Evolutionary conservation across 2,113 vertebrate species (phyloP), one percentile per base, ranked within the genome.

Genomic region (Peucedramus taeniatus): DNA sequence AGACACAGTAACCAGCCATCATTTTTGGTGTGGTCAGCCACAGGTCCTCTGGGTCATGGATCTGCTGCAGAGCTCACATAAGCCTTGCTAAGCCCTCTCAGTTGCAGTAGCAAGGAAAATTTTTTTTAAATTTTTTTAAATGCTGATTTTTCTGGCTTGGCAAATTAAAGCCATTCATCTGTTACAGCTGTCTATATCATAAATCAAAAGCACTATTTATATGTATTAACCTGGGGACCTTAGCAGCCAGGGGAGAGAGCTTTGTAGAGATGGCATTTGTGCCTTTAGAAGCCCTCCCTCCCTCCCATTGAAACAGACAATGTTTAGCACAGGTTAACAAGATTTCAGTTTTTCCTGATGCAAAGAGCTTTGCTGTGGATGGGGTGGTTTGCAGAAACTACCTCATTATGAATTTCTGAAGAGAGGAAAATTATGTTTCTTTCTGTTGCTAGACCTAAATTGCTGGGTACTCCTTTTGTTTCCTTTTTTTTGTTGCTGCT

Each of bases 101-200:
- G 42, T 39, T 90, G 59, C 54, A 76, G 44, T 6, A 31, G 53
- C 50, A 90, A 83, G 44, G 57, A 87, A 91, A 44, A 44, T 68
- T 68, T 69, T 6, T 56, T 91, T 82, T 77, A n/a, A n/a, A n/a
- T 69, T 72, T 20, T 61, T 39, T 79, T 3, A 71, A 65, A 66
- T 47, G 40, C 20, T 88, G 54, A 68, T 90, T 75, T 90, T 89
- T 80, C 64, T 91, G 77, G 28, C 64, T 89, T 89, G 39, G 59
- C 66, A 92, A 93, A 94, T 92, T 80, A 90, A 87, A 89, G 39
- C 23, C 59, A 84, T 95, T 95, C 40, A 85, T 90, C 87, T 96
- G 39, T 40, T 94, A 75, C 53, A 89, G 69, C 69, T 94, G 80
- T 69, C 76, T 85, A 15, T 65, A 63, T 56, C 28, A 87, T 80